Conservation (phyloP, 1,140 invertebrate genomes). For the Lasaia peninsularis region DNA sequence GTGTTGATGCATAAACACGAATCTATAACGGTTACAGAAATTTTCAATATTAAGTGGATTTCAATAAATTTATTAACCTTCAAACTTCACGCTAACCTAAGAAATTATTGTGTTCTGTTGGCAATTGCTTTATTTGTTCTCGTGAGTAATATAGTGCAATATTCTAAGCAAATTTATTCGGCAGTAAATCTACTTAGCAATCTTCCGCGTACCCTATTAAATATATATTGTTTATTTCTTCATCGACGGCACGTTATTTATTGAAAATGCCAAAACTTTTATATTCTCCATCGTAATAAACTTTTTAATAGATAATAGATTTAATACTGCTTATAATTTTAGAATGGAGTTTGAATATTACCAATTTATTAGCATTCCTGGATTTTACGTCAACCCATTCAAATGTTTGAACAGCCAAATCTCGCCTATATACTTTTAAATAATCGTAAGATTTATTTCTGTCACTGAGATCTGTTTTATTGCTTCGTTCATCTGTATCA, state of each 20-base stretch:
- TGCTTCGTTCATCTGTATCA: conserved; percentile 71
- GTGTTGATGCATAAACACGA: neutral
- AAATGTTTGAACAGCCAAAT: conserved; percentile 44
- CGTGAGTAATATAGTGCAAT: conserved; percentile 27
- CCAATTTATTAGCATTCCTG: conserved; percentile 55
- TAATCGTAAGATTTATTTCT: conserved; percentile 71
- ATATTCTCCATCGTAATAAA: conserved; percentile 34
- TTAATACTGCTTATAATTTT: conserved; percentile 37
- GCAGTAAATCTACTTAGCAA: conserved; percentile 28
- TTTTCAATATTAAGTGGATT: neutral
- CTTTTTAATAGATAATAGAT: conserved; percentile 32
- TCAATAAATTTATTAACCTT: conserved; percentile 9
- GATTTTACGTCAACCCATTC: conserved; percentile 37
- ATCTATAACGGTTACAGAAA: neutral
- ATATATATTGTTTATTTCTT: conserved; percentile 35
- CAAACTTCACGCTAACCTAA: conserved; percentile 7
- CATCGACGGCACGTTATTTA: conserved; percentile 30
- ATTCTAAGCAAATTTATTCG: conserved; percentile 32
- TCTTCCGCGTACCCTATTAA: conserved; percentile 31
- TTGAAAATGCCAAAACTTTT: conserved; percentile 44
- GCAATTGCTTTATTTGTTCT: conserved; percentile 24
- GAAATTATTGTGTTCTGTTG: conserved; percentile 14
- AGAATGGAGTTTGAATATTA: conserved; percentile 44
- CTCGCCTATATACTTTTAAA: conserved; percentile 64
- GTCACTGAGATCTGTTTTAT: conserved; percentile 74